Evolutionary conservation across 2,797 vertebrate species (phyloP).

Genomic region (Artibeus lituratus): DNA sequence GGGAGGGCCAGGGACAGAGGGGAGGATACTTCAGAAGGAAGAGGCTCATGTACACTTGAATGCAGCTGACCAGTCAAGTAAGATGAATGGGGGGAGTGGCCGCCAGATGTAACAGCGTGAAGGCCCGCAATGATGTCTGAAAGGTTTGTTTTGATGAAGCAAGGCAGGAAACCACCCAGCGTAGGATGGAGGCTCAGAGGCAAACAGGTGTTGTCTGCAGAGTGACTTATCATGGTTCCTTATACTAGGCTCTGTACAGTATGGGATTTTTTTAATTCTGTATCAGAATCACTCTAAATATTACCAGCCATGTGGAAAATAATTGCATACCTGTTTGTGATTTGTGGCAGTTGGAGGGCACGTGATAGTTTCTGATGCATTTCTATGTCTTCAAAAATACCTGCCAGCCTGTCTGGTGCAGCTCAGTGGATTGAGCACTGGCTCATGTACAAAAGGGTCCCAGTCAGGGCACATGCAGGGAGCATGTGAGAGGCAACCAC

Average conservation of each 20-base stretch:
- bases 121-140: background rate
- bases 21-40: background rate
- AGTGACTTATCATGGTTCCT: background rate
- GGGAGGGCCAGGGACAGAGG: background rate
- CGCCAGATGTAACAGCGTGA: no score
- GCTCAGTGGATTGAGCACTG: no score
- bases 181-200: background rate
- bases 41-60: background rate
- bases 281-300: background rate
- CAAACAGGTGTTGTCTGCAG: background rate
- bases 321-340: background rate
- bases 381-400: conserved; percentile 38
- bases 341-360: background rate
- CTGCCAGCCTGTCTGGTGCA: background rate
- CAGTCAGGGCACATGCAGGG: no score
- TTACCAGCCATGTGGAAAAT: background rate
- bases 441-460: no score
- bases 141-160: background rate
- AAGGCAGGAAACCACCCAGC: background rate
- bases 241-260: background rate
- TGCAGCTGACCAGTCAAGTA: background rate
- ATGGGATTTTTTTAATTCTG: background rate
- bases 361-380: background rate
- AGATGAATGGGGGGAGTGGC: background rate
- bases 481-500: no score